Percentiles rank a stretch among this genome's conserved stretches.
Evolutionary conservation across 1,140 invertebrate genomes (phyloP).

Genomic region (Trachymyrmex septentrionalis): DNA sequence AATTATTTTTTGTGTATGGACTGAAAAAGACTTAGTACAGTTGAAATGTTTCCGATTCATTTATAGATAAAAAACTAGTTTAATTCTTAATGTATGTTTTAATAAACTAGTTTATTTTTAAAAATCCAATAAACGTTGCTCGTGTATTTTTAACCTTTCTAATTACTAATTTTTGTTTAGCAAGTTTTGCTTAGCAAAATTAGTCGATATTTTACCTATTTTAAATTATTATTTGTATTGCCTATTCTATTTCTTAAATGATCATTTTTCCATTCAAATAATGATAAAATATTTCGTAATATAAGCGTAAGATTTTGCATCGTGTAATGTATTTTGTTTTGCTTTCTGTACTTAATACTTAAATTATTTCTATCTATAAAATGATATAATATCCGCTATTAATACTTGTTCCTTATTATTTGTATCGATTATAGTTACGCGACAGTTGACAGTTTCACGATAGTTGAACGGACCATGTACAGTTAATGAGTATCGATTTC

Average conservation of each 20-base stretch:
- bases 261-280: background rate
- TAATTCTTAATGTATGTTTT: no score
- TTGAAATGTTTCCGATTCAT: no score
- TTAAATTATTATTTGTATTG: background rate
- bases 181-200: no score
- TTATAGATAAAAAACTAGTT: no score
- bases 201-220: no score
- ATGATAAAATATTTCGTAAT: background rate
- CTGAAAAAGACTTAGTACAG: no score
- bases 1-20: no score
- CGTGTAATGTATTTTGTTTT: background rate
- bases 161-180: no score
- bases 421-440: background rate
- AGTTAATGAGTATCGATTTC: constrained; percentile 57
- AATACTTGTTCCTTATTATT: constrained; percentile 18
- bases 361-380: constrained; percentile 14
- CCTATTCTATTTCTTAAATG: background rate
- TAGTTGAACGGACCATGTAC: constrained; percentile 43
- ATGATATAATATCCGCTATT: background rate
- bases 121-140: no score
- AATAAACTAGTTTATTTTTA: no score
- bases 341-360: background rate
- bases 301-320: background rate
- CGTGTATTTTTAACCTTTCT: no score
- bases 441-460: constrained; percentile 38